Percentiles rank a stretch among this genome's conserved stretches.
phyloP scores from a whole-genome alignment of 2,888 invertebrate genomes.

The Smittia aterrima region DNA sequence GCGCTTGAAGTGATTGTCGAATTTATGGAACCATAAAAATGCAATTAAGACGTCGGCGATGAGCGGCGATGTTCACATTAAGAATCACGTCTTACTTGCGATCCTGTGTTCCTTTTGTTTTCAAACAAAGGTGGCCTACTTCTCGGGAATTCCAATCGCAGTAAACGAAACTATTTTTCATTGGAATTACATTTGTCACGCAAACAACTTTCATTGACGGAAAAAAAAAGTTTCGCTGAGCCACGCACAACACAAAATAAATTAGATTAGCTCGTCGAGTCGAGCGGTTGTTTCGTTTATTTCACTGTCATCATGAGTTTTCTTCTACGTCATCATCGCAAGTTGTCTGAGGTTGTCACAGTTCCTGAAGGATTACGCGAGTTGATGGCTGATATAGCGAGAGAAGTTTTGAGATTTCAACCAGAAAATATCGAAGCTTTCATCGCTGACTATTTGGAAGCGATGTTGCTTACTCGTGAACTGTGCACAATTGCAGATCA shows the following conservation, averaged over 20 bases:
- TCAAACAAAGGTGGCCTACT: neutral
- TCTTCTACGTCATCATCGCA: constrained; percentile 7
- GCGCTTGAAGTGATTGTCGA: too few species aligned
- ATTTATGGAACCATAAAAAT: too few species aligned
- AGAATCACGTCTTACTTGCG: too few species aligned
- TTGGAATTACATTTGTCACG: neutral
- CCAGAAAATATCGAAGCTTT: constrained; percentile 64
- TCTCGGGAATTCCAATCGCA: neutral
- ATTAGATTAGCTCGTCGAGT: constrained; percentile 3
- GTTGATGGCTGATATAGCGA: constrained; percentile 68
- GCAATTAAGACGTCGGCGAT: too few species aligned
- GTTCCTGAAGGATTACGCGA: constrained; percentile 68
- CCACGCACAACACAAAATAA: constrained; percentile 26
- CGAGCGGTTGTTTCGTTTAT: neutral
- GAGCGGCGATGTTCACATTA: too few species aligned
- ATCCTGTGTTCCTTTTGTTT: neutral
- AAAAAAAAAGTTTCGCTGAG: neutral
- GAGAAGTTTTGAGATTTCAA: constrained; percentile 70
- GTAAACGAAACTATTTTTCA: neutral
- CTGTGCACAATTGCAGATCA: constrained; percentile 47
- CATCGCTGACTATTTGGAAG: constrained; percentile 67
- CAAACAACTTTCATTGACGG: neutral
- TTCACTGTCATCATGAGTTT: constrained; percentile 22
- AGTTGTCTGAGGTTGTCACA: constrained; percentile 3
- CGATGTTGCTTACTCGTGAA: constrained; percentile 64